Evolutionary conservation across 2,113 vertebrate genomes (phyloP).

Genomic region (Hippocampus guttulatus): DNA sequence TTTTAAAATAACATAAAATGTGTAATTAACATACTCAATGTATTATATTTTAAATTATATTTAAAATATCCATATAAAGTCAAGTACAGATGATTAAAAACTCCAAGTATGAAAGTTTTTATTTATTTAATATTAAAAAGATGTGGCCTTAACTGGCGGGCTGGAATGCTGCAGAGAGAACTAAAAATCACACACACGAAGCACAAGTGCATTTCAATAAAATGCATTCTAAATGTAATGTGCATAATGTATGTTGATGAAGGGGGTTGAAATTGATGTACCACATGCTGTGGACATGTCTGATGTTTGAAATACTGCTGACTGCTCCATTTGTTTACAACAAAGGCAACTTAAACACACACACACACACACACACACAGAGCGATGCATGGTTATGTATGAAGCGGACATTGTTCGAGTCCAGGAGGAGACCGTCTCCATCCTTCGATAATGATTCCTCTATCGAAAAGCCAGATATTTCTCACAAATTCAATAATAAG

Average conservation of each 20-base stretch:
- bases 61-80: constrained; percentile 23
- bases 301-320: constrained; percentile 12
- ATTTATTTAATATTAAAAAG: no score
- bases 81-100: neutral
- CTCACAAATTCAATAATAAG: constrained; percentile 36
- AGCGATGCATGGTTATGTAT: constrained; percentile 30
- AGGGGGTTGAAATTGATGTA: neutral
- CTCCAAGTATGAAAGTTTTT: neutral
- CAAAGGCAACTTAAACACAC: constrained; percentile 15
- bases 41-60: constrained; percentile 10
- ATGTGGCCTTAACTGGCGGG: no score
- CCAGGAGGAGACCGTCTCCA: constrained; percentile 9
- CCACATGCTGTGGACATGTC: constrained; percentile 2
- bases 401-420: neutral
- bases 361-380: neutral
- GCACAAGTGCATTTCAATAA: neutral
- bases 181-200: neutral
- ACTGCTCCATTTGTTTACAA: constrained; percentile 5
- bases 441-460: constrained; percentile 30
- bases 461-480: constrained; percentile 39
- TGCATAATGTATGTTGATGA: neutral
- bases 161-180: no score
- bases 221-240: neutral
- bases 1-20: no score
- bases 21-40: no score